Evolutionary conservation across 2,797 vertebrate genomes (phyloP), one percentile per base, ranked within the genome.

Genomic region (Trachops cirrhosus): DNA sequence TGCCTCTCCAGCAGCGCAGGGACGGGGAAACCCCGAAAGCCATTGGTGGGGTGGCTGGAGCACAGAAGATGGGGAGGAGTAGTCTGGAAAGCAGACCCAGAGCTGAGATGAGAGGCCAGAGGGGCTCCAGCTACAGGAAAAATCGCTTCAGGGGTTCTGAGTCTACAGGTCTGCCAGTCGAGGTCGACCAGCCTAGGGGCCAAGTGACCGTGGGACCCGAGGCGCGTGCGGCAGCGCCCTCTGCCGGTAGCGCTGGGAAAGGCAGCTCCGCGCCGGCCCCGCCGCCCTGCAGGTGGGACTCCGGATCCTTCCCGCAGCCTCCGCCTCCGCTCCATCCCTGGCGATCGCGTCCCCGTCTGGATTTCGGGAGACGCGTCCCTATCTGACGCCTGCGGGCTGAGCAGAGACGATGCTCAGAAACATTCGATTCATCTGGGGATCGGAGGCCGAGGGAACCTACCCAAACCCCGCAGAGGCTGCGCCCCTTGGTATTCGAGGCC

Each of bases 181-280:
- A 92, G 59, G 71, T 29, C n/a, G 7, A 50, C 70, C 26, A 4
- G 84, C 50, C 44, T 19, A 15, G 2, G 24, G 73, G n/a, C 74
- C 75, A 32, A 70, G 48, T 3, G 85, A 50, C 32, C 1, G 6
- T 29, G 79, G 73, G 74, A 71, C 74, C 80, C 22, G 52, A 91
- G 68, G 92, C 75, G 75, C 88, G 59, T 95, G 97, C 95, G 71
- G 91, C 97, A 96, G 96, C 89, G 96, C 97, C 96, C 97, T 96
- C 97, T 98, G 97, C 96, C 41, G 97, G 95, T 39, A 7, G 0
- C 22, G 0, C 2, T 3, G 79, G 59, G 44, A 41, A 87, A 64
- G 37, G 1, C 68, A 57, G 46, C 41, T 46, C 71, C 9, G 29
- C 41, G 26, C 70, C 50, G 8, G 62, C 52, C 59, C 71, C 18